Base-by-base conservation (phyloP, 2,797 vertebrate species). In the Microctenopoma stevenorrisi region DNA sequence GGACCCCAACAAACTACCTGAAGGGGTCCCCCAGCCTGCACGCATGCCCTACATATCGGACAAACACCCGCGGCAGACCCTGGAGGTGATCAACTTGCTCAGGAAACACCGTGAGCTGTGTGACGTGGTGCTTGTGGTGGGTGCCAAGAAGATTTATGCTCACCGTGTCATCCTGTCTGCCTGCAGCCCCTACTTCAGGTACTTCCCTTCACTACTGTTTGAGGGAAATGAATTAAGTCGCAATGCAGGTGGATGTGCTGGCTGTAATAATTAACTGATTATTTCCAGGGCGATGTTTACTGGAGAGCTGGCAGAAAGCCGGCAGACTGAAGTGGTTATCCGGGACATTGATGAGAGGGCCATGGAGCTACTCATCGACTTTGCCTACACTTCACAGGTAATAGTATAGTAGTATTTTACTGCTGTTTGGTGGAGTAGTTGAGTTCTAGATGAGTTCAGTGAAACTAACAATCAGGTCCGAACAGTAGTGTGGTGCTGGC, bases 41-140 rank as follows among this genome's bases (percentile, higher is more conserved):
- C 96, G 98, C 88, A 99, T 99, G 97, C 98, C 98, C 88, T 99
- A 99, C n/a, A 92, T 99, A 76, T 99, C 98, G 0, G 98, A 99
- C 93, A 99, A 99, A 91, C 98, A 99, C 83, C 98, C 98, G 3
- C 95, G 98, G 56, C 98, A 99, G 83, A 99, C 98, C 10, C 83
- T 99, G 90, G 98, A 99, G 89, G 98, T 99, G 74, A 99, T 99
- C 89, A 99, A 99, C 86, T 94, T 99, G 68, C 88, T 99, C 62
- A 94, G 98, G 33, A 99, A 99, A 89, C 98, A 99, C 92, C 92
- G 98, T 1, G 97, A 99, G 92, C 93, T 99, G 61, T 99, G 98
- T 0, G 98, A 99, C 26, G 98, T 99, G 64, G 98, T 99, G 79
- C 93, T 99, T 44, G 98, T 99, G 76, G 98, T 99, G 2, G 98